Evolutionary conservation across 2,113 vertebrate species (phyloP).

Genomic region (Emberiza fucata): DNA sequence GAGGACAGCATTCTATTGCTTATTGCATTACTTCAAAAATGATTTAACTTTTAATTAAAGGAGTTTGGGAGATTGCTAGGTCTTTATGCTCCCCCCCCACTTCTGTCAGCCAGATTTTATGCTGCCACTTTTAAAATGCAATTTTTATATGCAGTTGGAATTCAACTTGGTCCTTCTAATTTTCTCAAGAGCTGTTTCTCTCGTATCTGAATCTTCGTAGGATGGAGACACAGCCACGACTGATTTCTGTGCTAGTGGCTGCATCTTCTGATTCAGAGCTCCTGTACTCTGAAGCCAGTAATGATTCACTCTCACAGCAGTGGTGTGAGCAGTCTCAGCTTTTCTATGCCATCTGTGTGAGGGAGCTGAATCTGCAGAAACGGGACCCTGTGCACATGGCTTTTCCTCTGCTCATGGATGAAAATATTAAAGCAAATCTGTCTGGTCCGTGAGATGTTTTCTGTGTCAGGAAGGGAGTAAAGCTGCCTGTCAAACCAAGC

Average conservation of each 20-base stretch:
- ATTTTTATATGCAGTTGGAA: neutral
- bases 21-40: neutral
- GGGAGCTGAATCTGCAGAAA: constrained; percentile 54
- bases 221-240: neutral
- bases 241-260: neutral
- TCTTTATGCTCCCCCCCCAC: accelerated
- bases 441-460: constrained; percentile 43
- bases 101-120: neutral
- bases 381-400: constrained; percentile 23
- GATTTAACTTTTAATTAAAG: neutral
- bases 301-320: constrained; percentile 61
- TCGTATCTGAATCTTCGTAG: neutral
- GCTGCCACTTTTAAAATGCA: neutral
- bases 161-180: neutral
- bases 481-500: constrained; percentile 60
- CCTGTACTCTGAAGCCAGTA: neutral
- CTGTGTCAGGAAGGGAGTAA: constrained; percentile 26
- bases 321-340: constrained; percentile 59
- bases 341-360: constrained; percentile 58
- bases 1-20: neutral
- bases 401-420: constrained; percentile 36
- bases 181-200: neutral
- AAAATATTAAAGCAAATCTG: constrained; percentile 52
- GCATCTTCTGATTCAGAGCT: constrained; percentile 17
- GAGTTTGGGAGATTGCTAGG: neutral